Evolutionary conservation across 2,888 invertebrate species (phyloP), one percentile per base, ranked within the genome.

Genomic region (Drosophila affinis): DNA sequence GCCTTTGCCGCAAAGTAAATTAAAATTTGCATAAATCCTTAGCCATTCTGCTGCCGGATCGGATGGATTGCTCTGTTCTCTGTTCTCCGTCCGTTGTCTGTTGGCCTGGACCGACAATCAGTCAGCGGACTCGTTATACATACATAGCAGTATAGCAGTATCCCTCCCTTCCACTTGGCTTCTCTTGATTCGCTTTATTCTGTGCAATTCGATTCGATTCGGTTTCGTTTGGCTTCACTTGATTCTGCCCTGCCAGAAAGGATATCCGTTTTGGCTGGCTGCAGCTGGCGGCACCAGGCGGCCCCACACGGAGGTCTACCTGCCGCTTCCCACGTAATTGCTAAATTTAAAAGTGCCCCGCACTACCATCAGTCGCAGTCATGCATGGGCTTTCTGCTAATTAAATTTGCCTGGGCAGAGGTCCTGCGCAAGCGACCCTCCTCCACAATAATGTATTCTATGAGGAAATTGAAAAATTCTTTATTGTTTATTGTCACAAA

Each of bases 141-240:
- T 18, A 18, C 18, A 47, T 74, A n/a, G n/a, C n/a, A n/a, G n/a
- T n/a, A 24, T 4, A 24, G 7, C 29, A 72, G 85, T 81, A 81
- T 83, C 83, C 83, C 78, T 81, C 67, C 77, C 80, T 84, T 84
- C 87, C 83, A 82, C 77, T 77, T 77, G 85, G 75, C 73, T 77
- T 78, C 72, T 44, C 61, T 69, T 51, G 82, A 82, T 68, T 49
- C 47, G 47, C 44, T 44, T 54, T 54, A 32, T 79, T 71, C 39
- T 39, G n/a, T n/a, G 39, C 39, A 2, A n/a, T 82, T 77, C 77
- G 6, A n/a, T 82, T 77, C 77, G 79, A 77, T 77, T 81, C 55
- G 78, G 71, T 75, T 81, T 78, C 79, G 75, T 71, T 81, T 74
- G 63, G 65, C 39, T 39, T 39, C 39, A 39, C 39, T 39, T 39